Evolutionary conservation across 2,888 invertebrate species (phyloP), one percentile per base, ranked within the genome.

Genomic region (Timema podura): DNA sequence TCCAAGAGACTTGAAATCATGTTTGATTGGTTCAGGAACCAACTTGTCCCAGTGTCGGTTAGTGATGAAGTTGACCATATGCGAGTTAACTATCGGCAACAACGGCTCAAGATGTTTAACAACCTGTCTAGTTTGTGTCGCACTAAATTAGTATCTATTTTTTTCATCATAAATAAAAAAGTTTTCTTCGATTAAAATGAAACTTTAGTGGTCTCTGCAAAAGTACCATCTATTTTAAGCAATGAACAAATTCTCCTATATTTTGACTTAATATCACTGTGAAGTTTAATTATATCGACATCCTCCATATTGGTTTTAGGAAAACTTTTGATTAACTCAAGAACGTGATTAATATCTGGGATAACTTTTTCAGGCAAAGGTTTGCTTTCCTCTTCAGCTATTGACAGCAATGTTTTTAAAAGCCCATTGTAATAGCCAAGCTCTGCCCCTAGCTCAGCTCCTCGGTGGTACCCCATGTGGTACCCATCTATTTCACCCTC

Each of bases 391-490:
- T 71, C 59, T 68, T 77, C 75, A 68, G 76, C 76, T 61, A 64
- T 71, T 48, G 72, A 68, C 30, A 67, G 48, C 9, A 68, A 47
- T 45, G 85, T 82, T 69, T 85, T 82, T 2, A 88, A 81, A 64
- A 86, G 82, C 5, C 90, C 90, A 66, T 86, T 82, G 77, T 91
- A 93, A 78, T 86, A 88, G 8, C 93, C 94, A 77, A 95, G 81
- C 81, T 93, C 92, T 64, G 88, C 86, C 5, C 93, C 93, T 16
- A 93, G 78, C 78, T 90, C 87, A 68, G 89, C 86, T 10, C 92
- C 93, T 80, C 89, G 87, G 73, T 92, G 90, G 79, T 91, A 92
- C 2, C 94, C 94, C 72, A 90, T 81, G 79, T 91, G 90, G 78
- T 85, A 91, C 2, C 88, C 91, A 78, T 90, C 88, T 16, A 86